Evolutionary conservation across 2,113 vertebrate species (phyloP).

Genomic region (Narcine bancroftii): DNA sequence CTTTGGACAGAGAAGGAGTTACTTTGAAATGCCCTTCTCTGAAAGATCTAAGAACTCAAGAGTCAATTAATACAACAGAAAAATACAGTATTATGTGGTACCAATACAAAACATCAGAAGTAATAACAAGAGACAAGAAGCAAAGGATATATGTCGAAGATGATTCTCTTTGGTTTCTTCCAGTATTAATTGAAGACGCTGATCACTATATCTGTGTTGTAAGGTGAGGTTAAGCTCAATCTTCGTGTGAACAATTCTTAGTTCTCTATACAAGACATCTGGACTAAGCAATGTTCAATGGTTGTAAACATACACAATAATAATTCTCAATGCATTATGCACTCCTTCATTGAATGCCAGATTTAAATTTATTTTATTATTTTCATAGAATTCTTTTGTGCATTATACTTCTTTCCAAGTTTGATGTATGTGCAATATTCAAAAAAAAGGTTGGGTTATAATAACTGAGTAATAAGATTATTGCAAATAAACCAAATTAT

Average conservation of each 20-base stretch:
- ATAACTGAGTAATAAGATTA: too few relatives aligned
- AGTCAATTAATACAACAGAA: not conserved
- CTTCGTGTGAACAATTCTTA: not conserved
- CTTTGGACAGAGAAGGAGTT: constrained; percentile 50
- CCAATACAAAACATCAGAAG: constrained; percentile 46
- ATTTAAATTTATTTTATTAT: too few relatives aligned
- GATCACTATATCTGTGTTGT: constrained; percentile 62
- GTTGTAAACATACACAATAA: not conserved
- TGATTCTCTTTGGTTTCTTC: constrained; percentile 68
- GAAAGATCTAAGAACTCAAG: constrained; percentile 40
- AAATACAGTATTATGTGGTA: constrained; percentile 68
- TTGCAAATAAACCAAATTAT: too few relatives aligned
- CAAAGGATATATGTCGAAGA: constrained; percentile 53
- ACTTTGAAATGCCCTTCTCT: constrained; percentile 50
- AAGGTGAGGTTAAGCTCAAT: constrained; percentile 58
- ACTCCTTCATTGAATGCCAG: too few relatives aligned
- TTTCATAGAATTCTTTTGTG: too few relatives aligned
- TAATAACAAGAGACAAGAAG: constrained; percentile 43
- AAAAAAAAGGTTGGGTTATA: too few relatives aligned
- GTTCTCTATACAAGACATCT: not conserved
- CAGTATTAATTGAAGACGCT: constrained; percentile 52
- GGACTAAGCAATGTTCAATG: not conserved
- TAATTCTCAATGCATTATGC: not conserved
- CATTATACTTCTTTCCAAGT: too few relatives aligned
- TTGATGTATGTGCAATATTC: too few relatives aligned